phyloP scores from a whole-genome alignment of 2,797 vertebrate species.

The Triplophysa yarkandensis region DNA sequence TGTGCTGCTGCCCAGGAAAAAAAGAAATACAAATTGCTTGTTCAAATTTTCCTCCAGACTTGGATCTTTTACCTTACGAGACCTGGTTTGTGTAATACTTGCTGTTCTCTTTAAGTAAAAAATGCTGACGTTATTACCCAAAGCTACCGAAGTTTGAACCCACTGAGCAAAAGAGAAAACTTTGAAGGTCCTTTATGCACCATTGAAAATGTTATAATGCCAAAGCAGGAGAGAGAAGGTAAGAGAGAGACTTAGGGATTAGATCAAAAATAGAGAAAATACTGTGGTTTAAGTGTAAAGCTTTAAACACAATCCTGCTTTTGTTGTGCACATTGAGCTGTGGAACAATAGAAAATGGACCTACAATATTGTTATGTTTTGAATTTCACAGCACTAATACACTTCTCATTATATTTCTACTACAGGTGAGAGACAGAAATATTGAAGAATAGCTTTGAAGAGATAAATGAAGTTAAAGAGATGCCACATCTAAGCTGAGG shows the following conservation, averaged over 20 bases:
- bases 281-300: conserved; percentile 74
- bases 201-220: conserved; percentile 40
- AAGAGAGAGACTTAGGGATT: conserved; percentile 47
- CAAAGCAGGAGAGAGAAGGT: conserved; percentile 35
- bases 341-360: conserved; percentile 61
- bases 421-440: conserved; percentile 63
- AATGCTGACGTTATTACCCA: neutral
- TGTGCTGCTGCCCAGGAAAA: conserved; percentile 22
- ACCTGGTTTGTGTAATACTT: neutral
- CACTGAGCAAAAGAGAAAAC: neutral
- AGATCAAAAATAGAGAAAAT: conserved; percentile 66
- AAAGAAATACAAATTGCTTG: conserved; percentile 34
- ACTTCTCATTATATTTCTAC: conserved; percentile 73
- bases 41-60: conserved; percentile 20
- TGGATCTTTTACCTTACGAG: neutral
- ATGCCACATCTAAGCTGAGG: conserved; percentile 42
- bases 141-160: neutral
- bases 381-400: conserved; percentile 72
- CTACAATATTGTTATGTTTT: conserved; percentile 69
- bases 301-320: conserved; percentile 70
- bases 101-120: neutral
- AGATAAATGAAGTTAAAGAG: conserved; percentile 35
- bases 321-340: conserved; percentile 71
- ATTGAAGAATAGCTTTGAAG: conserved; percentile 58
- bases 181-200: conserved; percentile 1